These are phyloP conservation scores for Clarias platycephalus DNA, from an alignment of 2,797 vertebrate genomes.

Conservation along the genomic window DNA sequence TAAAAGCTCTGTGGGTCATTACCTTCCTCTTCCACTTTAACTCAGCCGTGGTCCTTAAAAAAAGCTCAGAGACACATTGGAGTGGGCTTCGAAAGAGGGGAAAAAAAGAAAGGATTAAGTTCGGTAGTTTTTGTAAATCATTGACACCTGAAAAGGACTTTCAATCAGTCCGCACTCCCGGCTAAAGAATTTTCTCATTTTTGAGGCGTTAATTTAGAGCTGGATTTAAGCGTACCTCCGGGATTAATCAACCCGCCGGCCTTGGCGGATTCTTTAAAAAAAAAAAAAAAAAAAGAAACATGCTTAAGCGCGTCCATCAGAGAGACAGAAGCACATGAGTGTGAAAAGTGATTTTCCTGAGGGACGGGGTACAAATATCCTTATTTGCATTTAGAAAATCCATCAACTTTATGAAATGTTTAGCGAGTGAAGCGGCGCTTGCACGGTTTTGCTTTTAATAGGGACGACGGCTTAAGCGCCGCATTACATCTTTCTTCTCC, in stretches of 20 bases:
- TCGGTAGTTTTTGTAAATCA: constrained; percentile 54
- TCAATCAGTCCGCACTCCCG: constrained; percentile 36
- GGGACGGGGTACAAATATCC: constrained; percentile 56
- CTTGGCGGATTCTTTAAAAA: constrained; percentile 45
- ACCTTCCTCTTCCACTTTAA: constrained; percentile 43
- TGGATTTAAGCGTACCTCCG: constrained; percentile 55
- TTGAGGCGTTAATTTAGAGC: constrained; percentile 55
- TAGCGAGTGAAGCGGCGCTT: constrained; percentile 60
- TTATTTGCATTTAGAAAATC: constrained; percentile 61
- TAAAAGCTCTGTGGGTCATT: constrained; percentile 53
- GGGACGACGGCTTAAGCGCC: constrained; percentile 62
- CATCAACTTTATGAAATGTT: constrained; percentile 63
- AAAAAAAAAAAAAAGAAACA: constrained; percentile 42
- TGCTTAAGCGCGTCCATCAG: constrained; percentile 42
- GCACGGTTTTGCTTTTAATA: constrained; percentile 64
- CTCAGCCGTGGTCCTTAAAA: constrained; percentile 39
- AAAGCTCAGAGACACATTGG: constrained; percentile 31
- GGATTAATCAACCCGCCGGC: constrained; percentile 55
- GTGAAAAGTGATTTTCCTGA: constrained; percentile 63
- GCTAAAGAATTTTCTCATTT: constrained; percentile 55
- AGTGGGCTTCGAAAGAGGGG: constrained; percentile 1
- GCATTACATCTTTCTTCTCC: constrained; percentile 71
- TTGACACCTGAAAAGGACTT: constrained; percentile 58
- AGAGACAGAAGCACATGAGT: constrained; percentile 48
- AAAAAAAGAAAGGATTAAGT: constrained; percentile 54